Conservation (phyloP, 2,797 vertebrate genomes). For the Selene dorsalis region DNA sequence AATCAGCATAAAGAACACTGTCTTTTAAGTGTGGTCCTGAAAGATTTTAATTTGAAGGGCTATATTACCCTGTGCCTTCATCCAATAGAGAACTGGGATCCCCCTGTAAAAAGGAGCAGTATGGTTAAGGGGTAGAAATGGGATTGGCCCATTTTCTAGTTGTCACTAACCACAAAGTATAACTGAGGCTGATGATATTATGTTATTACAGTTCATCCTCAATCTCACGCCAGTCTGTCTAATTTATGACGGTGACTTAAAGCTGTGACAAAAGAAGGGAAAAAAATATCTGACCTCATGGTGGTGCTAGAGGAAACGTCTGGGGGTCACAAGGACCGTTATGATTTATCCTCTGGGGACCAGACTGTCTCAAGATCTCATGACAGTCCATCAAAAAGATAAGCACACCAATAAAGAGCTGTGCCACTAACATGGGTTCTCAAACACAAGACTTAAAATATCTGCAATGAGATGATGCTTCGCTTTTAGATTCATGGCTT, state of each 20-base stretch:
- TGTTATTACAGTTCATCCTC: neutral
- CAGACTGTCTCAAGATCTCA: neutral
- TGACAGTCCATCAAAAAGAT: neutral
- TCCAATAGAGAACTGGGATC: too few relatives aligned
- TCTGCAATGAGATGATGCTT: slow-evolving; percentile 19
- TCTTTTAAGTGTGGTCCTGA: too few relatives aligned
- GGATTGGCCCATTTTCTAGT: neutral
- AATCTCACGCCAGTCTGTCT: neutral
- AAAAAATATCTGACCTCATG: neutral
- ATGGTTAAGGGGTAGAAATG: too few relatives aligned
- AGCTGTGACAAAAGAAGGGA: too few relatives aligned
- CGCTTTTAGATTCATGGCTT: slow-evolving; percentile 19
- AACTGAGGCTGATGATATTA: neutral
- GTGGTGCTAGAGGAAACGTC: neutral
- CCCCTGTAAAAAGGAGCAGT: too few relatives aligned
- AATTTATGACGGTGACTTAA: neutral
- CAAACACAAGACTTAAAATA: slow-evolving; percentile 7
- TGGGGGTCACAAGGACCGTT: neutral
- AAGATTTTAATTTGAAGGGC: too few relatives aligned
- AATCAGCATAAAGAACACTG: too few relatives aligned
- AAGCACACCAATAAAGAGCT: neutral
- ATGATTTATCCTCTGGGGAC: neutral
- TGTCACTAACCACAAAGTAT: neutral
- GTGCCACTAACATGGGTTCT: neutral
- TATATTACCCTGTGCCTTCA: too few relatives aligned